Percentiles rank a stretch among this genome's conserved stretches.
Evolutionary conservation across 2,888 invertebrate genomes (phyloP).

Genomic region (Lepeophtheirus nordmannii): DNA sequence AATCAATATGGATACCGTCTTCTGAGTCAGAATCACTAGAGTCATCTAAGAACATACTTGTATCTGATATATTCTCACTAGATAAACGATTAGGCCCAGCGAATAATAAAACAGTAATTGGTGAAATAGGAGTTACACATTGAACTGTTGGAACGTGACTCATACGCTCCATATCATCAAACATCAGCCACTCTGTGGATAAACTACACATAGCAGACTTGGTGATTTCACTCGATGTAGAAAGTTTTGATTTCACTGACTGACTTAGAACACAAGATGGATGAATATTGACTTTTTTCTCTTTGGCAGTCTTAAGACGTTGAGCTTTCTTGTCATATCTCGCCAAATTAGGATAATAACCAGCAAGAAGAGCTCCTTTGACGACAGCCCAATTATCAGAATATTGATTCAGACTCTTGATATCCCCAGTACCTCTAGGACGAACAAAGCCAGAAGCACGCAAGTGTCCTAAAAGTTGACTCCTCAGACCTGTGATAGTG

Average conservation of each 20-base stretch:
- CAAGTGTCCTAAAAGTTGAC: constrained; percentile 65
- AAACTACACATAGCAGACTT: constrained; percentile 37
- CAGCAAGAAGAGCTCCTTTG: constrained; percentile 71
- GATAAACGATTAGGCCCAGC: constrained; percentile 53
- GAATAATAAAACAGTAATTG: constrained; percentile 61
- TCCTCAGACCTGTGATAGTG: constrained; percentile 66
- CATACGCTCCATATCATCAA: constrained; percentile 62
- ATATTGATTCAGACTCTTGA: constrained; percentile 63
- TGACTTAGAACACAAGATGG: constrained; percentile 22
- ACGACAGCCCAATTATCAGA: constrained; percentile 77
- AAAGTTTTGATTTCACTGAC: constrained; percentile 26
- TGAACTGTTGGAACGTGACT: constrained; percentile 54
- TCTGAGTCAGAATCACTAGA: constrained; percentile 42
- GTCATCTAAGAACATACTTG: constrained; percentile 25
- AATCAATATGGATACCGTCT: constrained; percentile 34
- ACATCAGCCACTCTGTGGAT: constrained; percentile 68
- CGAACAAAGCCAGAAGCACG: constrained; percentile 54
- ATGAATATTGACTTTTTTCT: constrained; percentile 28
- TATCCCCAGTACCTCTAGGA: constrained; percentile 40
- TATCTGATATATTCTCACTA: constrained; percentile 32
- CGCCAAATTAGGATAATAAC: constrained; percentile 75
- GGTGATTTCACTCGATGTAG: neutral
- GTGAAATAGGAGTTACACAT: constrained; percentile 63
- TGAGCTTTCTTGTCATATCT: constrained; percentile 41
- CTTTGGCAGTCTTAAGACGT: constrained; percentile 29